A percentile compares a stretch with the other conserved stretches of the same genome.
Conservation (phyloP, 1,140 invertebrate species). For the Acromyrmex charruanus region DNA sequence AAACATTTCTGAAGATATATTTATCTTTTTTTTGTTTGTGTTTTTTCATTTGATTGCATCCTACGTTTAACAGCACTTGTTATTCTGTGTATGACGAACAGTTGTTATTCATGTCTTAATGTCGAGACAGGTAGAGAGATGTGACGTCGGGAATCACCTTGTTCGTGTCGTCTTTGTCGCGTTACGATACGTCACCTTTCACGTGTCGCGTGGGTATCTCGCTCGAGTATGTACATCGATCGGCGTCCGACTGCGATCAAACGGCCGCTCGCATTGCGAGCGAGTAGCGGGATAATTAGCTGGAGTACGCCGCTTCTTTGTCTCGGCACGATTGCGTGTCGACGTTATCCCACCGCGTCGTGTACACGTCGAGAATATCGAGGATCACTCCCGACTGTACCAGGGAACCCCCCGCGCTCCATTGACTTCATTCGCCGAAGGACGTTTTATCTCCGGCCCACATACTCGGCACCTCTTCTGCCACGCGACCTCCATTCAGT, state of each 20-base stretch:
- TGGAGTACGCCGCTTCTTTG: constrained; percentile 38
- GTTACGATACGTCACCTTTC: constrained; percentile 14
- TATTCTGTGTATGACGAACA: too few species aligned
- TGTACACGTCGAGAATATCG: constrained; percentile 47
- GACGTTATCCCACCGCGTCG: not conserved
- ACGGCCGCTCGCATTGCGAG: constrained; percentile 45
- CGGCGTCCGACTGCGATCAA: constrained; percentile 5
- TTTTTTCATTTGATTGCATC: not conserved
- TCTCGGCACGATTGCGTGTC: constrained; percentile 24
- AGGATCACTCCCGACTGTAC: constrained; percentile 32
- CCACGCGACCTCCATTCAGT: constrained; percentile 78
- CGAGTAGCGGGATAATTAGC: constrained; percentile 48
- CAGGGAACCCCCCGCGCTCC: constrained; percentile 65
- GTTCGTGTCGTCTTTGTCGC: not conserved
- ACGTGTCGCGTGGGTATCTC: not conserved
- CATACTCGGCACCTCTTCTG: constrained; percentile 70
- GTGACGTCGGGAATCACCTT: constrained; percentile 22
- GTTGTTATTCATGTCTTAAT: not conserved
- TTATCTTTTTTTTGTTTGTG: too few species aligned
- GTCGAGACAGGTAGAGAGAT: constrained; percentile 5
- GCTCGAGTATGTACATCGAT: constrained; percentile 30
- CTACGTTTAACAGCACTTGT: not conserved
- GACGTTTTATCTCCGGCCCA: constrained; percentile 78
- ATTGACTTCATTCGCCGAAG: constrained; percentile 79
- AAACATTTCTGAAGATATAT: not conserved